Conservation (phyloP, 2,888 invertebrate species). For the Nezara viridula region DNA sequence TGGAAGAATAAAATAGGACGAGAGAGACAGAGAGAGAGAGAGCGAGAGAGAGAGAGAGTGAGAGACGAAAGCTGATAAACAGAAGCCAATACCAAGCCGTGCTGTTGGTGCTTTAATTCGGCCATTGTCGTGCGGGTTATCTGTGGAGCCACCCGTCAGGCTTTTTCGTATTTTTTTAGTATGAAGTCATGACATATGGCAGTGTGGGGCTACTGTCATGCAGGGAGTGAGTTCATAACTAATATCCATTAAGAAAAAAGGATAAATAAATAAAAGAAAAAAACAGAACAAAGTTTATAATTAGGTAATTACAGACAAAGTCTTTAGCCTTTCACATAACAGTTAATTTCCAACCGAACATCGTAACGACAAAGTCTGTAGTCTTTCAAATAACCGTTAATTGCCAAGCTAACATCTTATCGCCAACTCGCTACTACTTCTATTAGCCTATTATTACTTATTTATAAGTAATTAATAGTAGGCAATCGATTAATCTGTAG, state of each 20-base stretch:
- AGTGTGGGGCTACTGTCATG: neutral
- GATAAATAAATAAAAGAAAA: neutral
- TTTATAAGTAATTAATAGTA: no score
- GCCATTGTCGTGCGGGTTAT: neutral
- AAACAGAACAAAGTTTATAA: no score
- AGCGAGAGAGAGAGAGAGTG: neutral
- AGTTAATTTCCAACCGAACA: no score
- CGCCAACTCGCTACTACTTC: no score
- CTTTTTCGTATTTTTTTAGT: neutral
- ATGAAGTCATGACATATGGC: neutral
- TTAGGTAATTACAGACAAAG: no score
- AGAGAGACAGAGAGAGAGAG: neutral
- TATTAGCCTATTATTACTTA: no score
- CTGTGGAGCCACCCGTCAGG: neutral
- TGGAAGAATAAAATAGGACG: no score
- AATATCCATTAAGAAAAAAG: neutral
- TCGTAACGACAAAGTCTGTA: no score
- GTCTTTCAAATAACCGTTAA: no score
- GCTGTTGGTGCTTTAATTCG: slow-evolving; percentile 39
- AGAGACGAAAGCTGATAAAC: neutral
- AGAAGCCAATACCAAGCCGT: neutral
- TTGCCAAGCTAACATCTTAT: no score
- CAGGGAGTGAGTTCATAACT: neutral
- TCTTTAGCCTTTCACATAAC: no score
- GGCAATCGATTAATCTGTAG: no score